These are phyloP conservation scores for Drosophila monieri DNA, from an alignment of 2,888 invertebrate genomes.

Conservation along the genomic window DNA sequence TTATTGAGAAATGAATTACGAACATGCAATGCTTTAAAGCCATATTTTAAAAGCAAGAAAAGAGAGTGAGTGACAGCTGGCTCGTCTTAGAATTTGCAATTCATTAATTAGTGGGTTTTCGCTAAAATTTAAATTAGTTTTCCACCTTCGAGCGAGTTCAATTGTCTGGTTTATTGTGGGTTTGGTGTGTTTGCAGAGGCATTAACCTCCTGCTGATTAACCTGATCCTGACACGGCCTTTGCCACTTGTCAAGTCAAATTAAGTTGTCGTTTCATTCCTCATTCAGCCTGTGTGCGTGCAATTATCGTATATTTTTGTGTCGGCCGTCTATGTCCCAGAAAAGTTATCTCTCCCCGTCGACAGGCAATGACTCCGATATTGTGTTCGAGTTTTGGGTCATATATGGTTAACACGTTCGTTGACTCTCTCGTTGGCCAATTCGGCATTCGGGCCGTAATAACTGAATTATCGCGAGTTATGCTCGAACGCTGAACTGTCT, in stretches of 20 bases:
- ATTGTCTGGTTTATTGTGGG: background rate
- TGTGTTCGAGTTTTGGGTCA: conserved; percentile 35
- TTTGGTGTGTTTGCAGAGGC: conserved; percentile 8
- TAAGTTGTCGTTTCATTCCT: conserved; percentile 49
- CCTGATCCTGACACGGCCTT: conserved; percentile 35
- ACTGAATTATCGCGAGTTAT: conserved; percentile 72
- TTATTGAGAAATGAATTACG: background rate
- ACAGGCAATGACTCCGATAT: conserved; percentile 31
- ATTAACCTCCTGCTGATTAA: conserved; percentile 30
- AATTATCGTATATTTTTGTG: conserved; percentile 56
- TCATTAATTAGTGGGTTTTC: background rate
- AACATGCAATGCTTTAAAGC: background rate
- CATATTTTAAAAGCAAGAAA: no score
- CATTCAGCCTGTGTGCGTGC: conserved; percentile 16
- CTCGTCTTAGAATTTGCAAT: background rate
- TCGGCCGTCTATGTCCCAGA: conserved; percentile 12
- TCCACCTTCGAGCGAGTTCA: background rate
- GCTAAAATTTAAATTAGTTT: background rate
- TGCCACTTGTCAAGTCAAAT: conserved; percentile 55
- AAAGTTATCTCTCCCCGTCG: conserved; percentile 30
- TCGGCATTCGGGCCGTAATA: conserved; percentile 51
- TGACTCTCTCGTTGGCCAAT: conserved; percentile 20
- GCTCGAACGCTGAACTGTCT: conserved; percentile 33
- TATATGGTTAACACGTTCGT: conserved; percentile 51
- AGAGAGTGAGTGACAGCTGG: background rate